Percentiles rank a stretch among this genome's conserved stretches.
These are phyloP conservation scores for Chrysomela aeneicollis DNA, from an alignment of 2,888 invertebrate species.

Conservation along the genomic window DNA sequence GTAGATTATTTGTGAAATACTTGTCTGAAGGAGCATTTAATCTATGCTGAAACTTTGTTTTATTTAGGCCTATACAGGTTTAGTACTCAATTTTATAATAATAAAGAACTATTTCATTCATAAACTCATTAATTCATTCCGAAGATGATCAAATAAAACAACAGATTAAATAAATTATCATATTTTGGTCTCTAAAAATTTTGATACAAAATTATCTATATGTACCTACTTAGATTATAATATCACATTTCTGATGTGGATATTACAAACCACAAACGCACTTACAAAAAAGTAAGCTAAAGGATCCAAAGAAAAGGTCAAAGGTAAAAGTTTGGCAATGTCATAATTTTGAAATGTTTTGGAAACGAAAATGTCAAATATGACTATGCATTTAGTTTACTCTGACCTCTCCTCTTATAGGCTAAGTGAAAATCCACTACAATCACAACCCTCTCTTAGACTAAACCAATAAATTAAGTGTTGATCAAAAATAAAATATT, in stretches of 20 bases:
- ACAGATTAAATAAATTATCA: constrained; percentile 31
- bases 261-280: constrained; percentile 64
- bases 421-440: constrained; percentile 20
- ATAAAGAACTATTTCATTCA: too few species aligned
- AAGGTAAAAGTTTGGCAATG: not conserved
- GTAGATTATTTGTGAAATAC: too few species aligned
- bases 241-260: constrained; percentile 78
- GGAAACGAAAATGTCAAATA: not conserved
- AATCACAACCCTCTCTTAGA: constrained; percentile 28
- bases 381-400: not conserved
- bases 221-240: constrained; percentile 57
- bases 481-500: constrained; percentile 9
- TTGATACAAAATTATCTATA: constrained; percentile 40
- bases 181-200: constrained; percentile 22
- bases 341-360: not conserved
- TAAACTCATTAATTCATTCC: too few species aligned
- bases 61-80: too few species aligned
- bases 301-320: not conserved
- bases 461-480: constrained; percentile 25
- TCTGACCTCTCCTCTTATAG: constrained; percentile 16
- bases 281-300: constrained; percentile 30
- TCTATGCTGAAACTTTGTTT: too few species aligned
- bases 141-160: constrained; percentile 3
- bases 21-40: too few species aligned
- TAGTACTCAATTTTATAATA: too few species aligned